phyloP scores from a whole-genome alignment of 2,113 vertebrate species.

The Pipa parva region DNA sequence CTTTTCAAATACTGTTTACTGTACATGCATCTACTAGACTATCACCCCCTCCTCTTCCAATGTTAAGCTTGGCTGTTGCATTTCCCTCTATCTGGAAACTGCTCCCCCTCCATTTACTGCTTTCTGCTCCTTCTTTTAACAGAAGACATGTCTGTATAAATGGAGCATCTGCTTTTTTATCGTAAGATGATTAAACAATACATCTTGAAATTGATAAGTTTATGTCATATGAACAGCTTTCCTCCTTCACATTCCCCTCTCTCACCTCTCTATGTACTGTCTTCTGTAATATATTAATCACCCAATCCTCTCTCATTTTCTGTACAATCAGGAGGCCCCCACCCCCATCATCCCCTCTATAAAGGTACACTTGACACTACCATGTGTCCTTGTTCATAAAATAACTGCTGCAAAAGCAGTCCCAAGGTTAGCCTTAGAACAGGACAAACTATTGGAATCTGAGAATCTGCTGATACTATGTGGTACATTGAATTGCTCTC shows the following conservation, averaged over 20 bases:
- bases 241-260: too few relatives aligned
- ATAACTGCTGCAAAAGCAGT: background rate
- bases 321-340: too few relatives aligned
- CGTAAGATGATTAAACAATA: background rate
- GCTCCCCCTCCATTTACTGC: background rate
- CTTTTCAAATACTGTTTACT: background rate
- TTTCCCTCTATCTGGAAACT: background rate
- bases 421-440: background rate
- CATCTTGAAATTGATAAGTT: too few relatives aligned
- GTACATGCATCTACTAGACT: background rate
- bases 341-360: too few relatives aligned
- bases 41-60: background rate
- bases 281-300: too few relatives aligned
- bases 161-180: background rate
- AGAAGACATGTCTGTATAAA: background rate
- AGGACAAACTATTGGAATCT: constrained; percentile 9
- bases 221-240: too few relatives aligned
- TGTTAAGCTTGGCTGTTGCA: background rate
- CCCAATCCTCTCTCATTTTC: too few relatives aligned
- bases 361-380: background rate
- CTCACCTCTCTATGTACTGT: too few relatives aligned
- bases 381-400: background rate
- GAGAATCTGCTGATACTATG: constrained; percentile 13
- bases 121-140: background rate
- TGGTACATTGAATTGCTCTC: background rate